Base-by-base conservation (phyloP, 2,797 vertebrate genomes). In the Pangasius sanitwongsei region DNA sequence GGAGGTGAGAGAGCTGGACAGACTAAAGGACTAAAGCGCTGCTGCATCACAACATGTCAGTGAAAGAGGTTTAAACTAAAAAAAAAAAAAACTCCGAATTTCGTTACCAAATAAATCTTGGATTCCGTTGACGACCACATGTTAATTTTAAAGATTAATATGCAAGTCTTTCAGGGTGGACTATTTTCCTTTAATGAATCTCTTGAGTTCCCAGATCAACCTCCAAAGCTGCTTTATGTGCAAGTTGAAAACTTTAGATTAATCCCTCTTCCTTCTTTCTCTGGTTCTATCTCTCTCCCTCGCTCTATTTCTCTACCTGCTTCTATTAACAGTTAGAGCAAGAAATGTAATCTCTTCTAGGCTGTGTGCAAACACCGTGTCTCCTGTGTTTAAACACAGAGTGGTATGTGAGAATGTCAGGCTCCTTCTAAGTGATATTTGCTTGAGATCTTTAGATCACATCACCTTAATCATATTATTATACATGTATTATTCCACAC, bases 371-470 rank as follows among this genome's bases (percentile, higher is more conserved):
- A 65, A 85, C 67, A 82, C 74, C 1, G 4, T 20, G 65, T 61
- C 72, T 78, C 11, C 48, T 69, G 50, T 81, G 50, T 59, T 87
- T 69, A 87, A 89, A 89, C n/a, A 48, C 31, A 75, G 18, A 23
- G 18, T n/a, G 83, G 25, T 74, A 28, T 77, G 61, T 59, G 59
- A 74, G 83, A 87, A 61, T 69, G 81, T 63, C 74, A 25, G 90
- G 87, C 93, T 92, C 93, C 87, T 89, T 92, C 88, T 81, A 93
- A 89, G 87, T 94, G 93, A 93, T 94, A 94, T 95, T 95, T 95
- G 91, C 90, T 78, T 78, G 85, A 77, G 88, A 92, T 87, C 89
- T 90, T 89, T 92, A 87, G 91, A 92, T 92, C 93, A 93, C 92
- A 91, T 93, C 92, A 90, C 89, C 86, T 91, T 92, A 84, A 92